Base-by-base conservation (phyloP, 2,888 invertebrate genomes). In the Willowsia nigromaculata region DNA sequence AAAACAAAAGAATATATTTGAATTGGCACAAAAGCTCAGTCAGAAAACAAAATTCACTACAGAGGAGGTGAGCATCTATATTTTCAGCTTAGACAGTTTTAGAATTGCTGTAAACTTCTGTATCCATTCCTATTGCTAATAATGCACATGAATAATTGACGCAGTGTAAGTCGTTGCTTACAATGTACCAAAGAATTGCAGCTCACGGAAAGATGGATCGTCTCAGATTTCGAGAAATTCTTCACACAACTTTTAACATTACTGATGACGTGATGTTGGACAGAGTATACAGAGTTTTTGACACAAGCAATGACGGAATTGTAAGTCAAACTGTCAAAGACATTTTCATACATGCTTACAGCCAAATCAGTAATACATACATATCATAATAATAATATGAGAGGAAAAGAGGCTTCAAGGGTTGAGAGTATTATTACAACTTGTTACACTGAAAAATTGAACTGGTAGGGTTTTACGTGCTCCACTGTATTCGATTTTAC, bases 201-300 rank as follows among this genome's bases (percentile, higher is more conserved):
- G 88, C 82, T 13, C 62, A 68, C 5, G 90, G 90, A 56, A 85
- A 85, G 22, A 83, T 90, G 30, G 90, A 90, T 47, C 85, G 90
- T 6, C 53, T 90, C n/a, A 71, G 88, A 65, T 85, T 90, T 82
- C 85, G 90, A 0, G 90, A 90, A 76, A 85, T 90, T 9, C 65
- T 90, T 15, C 90, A 90, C 43, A 47, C 85, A 18, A 85, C 90
- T 0, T 90, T 90, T 65, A 71, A 88, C 40, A 90, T 90, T n/a
- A 90, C 90, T 1, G 88, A 90, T 65, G 90, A 90, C 43, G 90
- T 90, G 4, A 90, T 90, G 90, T 27, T 90, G 56, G 90, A 90
- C 30, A 40, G 88, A 43, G 88, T 90, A 0, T 90, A 88, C 33
- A 81, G 85, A 30, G 88, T 88, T 30, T 90, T 90, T 76, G 90